phyloP scores from a whole-genome alignment of 2,113 vertebrate genomes.

The Actinemys pallida region DNA sequence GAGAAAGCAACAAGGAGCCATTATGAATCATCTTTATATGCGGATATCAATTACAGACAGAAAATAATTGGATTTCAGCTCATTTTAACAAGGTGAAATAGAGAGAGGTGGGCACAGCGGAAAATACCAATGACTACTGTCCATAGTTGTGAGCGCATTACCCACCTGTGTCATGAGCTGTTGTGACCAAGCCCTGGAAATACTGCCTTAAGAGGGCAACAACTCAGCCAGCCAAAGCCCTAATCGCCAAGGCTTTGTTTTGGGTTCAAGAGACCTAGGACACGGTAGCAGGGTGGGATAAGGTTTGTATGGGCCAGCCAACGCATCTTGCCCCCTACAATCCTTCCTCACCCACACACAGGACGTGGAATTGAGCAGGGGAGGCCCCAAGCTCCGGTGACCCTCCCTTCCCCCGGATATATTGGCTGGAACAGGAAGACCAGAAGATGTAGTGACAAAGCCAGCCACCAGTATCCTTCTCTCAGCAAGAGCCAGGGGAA shows the following conservation, averaged over 20 bases:
- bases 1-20: constrained; percentile 38
- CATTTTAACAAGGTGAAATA: not conserved
- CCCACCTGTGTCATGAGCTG: not conserved
- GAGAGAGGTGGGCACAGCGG: not conserved
- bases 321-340: not conserved
- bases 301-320: not conserved
- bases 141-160: not conserved
- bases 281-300: not conserved
- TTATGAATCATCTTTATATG: constrained; percentile 49
- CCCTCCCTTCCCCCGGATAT: not conserved
- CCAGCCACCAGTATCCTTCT: not conserved
- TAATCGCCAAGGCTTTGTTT: not conserved
- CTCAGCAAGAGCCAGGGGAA: not conserved
- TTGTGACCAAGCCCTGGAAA: not conserved
- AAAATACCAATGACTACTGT: not conserved
- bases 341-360: not conserved
- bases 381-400: too few species aligned
- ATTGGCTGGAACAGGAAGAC: not conserved
- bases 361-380: not conserved
- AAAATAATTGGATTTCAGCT: not conserved
- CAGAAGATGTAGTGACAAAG: not conserved
- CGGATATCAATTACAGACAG: constrained; percentile 22
- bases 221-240: not conserved
- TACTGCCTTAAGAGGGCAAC: not conserved
- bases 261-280: not conserved